Conservation (phyloP, 2,797 vertebrate species). For the Alcedo atthis region DNA sequence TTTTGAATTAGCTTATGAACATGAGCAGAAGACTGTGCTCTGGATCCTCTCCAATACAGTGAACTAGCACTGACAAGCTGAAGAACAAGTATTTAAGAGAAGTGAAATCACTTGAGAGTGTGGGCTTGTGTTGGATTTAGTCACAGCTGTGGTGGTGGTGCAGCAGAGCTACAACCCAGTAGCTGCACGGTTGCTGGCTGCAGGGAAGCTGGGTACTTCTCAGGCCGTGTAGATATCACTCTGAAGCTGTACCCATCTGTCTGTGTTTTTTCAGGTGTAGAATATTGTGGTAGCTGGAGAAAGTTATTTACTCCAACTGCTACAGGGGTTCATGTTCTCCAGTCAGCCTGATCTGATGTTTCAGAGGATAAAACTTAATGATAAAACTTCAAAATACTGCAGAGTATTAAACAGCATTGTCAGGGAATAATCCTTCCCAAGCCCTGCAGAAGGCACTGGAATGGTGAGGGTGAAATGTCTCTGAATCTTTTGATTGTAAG, state of each 20-base stretch:
- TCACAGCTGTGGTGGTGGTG: background rate
- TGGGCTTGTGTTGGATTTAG: background rate
- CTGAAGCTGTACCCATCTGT: background rate
- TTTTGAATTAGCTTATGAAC: background rate
- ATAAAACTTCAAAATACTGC: background rate
- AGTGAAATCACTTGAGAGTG: background rate
- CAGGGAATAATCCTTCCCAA: fast-evolving
- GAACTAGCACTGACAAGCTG: background rate
- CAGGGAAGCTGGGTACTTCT: background rate
- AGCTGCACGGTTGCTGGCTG: background rate
- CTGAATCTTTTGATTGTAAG: background rate
- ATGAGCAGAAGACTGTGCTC: background rate
- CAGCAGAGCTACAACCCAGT: background rate
- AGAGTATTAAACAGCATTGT: too few species aligned
- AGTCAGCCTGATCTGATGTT: background rate
- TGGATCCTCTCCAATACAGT: background rate
- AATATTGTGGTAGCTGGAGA: background rate
- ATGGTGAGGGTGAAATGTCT: background rate
- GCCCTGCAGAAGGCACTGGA: background rate
- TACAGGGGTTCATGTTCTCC: background rate
- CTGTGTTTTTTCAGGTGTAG: background rate
- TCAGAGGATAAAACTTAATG: background rate
- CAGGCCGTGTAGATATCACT: background rate
- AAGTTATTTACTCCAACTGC: background rate
- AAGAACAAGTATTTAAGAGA: background rate